Base-by-base conservation (phyloP, 2,797 vertebrate species). In the Acipenser ruthenus region DNA sequence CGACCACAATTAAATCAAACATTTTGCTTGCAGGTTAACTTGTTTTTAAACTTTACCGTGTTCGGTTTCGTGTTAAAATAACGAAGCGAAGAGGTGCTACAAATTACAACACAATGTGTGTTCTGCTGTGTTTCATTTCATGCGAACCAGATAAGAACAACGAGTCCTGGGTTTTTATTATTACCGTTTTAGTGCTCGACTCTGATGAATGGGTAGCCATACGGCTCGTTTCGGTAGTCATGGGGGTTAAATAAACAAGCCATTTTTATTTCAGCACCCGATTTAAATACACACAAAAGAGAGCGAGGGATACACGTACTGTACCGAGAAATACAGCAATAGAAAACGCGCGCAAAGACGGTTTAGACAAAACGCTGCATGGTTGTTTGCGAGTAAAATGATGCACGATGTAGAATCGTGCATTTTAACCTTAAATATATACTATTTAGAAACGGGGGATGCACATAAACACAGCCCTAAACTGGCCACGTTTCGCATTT, bases 201-300 rank as follows among this genome's bases (percentile, higher is more conserved):
- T 74, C 71, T 83, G 80, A 88, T 89, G 87, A 90, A 89, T 89
- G 86, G 86, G 87, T 81, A 70, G 87, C 86, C 89, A 88, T 89
- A 77, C 89, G 88, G 81, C 79, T 73, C 65, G 73, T 53, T 66
- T 65, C 48, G 63, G 56, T 60, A 65, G 63, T 64, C 63, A 48
- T 50, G 62, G 65, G 64, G 65, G 64, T 62, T 12, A 65, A 66
- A 64, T 59, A 67, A 49, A 49, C 50, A 68, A 67, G 59, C 64
- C 56, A 15, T 55, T 18, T 60, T 62, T 50, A 65, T 49, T 49
- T 59, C 12, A 55, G 50, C 62, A 18, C 65, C 23, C 10, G 18
- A 56, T 65, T 48, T 70, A 68, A 81, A 75, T 67, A 68, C 65
- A 67, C 70, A 6, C 65, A 69, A 71, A 66, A 72, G 50, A 49